Evolutionary conservation across 2,113 vertebrate species (phyloP).

Genomic region (Speoplatyrhinus poulsoni): DNA sequence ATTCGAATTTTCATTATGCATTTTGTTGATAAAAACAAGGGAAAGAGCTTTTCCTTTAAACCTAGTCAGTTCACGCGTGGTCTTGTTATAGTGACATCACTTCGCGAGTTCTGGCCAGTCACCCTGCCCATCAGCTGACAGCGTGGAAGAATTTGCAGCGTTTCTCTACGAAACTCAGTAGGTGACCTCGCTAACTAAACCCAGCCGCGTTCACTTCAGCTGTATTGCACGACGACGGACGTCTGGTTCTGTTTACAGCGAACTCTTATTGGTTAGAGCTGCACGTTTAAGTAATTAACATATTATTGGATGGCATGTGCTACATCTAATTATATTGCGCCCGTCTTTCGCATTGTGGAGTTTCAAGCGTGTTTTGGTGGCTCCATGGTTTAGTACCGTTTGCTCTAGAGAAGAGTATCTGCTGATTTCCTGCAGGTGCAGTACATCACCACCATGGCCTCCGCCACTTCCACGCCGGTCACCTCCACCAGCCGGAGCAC

Average conservation of each 20-base stretch:
- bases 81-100: conserved; percentile 59
- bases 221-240: too few relatives aligned
- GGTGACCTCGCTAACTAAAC: neutral
- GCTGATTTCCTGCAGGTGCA: neutral
- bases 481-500: conserved; percentile 39
- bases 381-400: neutral
- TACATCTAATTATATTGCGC: too few relatives aligned
- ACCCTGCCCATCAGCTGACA: conserved; percentile 40
- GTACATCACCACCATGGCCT: conserved; percentile 28
- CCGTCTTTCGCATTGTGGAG: neutral
- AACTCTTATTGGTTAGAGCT: too few relatives aligned
- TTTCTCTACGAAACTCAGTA: neutral
- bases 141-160: neutral
- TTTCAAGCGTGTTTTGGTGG: neutral
- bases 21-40: neutral
- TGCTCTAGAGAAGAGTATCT: neutral
- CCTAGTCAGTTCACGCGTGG: neutral
- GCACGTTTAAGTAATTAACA: neutral
- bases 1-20: neutral
- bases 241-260: too few relatives aligned
- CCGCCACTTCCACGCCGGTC: conserved; percentile 60
- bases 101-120: conserved; percentile 21
- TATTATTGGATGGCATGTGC: neutral
- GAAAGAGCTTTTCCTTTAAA: conserved; percentile 41
- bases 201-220: too few relatives aligned